Conservation (phyloP, 2,113 vertebrate species). For the Antechinus stuartii region DNA sequence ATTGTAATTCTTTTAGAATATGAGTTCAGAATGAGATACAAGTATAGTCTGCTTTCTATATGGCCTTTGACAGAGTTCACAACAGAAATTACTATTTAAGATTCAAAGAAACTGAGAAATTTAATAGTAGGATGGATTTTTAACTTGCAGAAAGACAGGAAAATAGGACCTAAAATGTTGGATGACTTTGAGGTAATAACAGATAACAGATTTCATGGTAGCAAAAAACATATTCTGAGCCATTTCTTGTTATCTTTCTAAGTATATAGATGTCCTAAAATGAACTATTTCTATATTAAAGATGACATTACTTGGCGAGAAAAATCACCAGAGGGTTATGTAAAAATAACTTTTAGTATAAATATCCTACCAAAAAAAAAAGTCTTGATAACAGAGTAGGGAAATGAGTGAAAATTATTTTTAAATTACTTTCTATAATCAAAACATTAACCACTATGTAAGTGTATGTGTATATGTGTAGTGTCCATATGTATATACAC, state of each 20-base stretch:
- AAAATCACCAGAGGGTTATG: background rate
- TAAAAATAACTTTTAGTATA: background rate
- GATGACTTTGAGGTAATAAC: conserved; percentile 13
- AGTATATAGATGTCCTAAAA: conserved; percentile 11
- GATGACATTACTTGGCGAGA: background rate
- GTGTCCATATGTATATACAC: background rate
- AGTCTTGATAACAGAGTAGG: background rate
- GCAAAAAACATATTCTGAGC: conserved; percentile 10
- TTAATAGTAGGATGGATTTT: conserved; percentile 1
- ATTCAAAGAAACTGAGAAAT: background rate
- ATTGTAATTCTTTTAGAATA: conserved; percentile 62
- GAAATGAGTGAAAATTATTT: background rate
- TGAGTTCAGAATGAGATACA: conserved; percentile 46
- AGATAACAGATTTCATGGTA: background rate
- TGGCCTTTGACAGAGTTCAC: conserved; percentile 55
- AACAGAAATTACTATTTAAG: conserved; percentile 25
- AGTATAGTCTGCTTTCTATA: conserved; percentile 47
- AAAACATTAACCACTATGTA: background rate
- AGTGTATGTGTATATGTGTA: too few species aligned
- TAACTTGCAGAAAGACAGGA: conserved; percentile 34
- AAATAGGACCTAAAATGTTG: conserved; percentile 18
- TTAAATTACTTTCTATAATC: background rate
- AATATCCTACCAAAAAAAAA: background rate
- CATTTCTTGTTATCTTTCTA: conserved; percentile 14
- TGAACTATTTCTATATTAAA: background rate